A percentile compares a stretch with the other conserved stretches of the same genome.
These are phyloP conservation scores for Stegodyphus dumicola DNA, from an alignment of 1,140 invertebrate species.

Conservation along the genomic window DNA sequence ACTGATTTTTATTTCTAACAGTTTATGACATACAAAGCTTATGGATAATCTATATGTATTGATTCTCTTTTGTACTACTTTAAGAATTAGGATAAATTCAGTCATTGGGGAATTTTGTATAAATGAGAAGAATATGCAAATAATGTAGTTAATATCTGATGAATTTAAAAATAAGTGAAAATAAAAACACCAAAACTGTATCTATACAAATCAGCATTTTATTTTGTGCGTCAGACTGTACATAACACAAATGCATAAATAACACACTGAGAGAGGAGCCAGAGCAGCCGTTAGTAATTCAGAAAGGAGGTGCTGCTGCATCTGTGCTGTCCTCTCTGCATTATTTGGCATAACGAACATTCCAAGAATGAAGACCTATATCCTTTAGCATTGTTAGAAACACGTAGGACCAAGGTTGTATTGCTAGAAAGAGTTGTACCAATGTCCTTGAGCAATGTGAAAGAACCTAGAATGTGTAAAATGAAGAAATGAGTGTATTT, in stretches of 20 bases:
- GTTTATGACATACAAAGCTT: too few species aligned
- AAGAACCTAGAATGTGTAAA: constrained; percentile 12
- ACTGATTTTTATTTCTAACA: too few species aligned
- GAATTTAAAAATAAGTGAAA: too few species aligned
- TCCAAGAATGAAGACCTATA: background rate
- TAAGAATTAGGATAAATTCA: too few species aligned
- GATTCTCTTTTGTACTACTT: too few species aligned
- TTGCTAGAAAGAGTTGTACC: background rate
- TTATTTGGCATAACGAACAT: background rate
- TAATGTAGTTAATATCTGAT: too few species aligned
- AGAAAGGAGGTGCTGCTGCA: background rate
- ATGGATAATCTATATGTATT: too few species aligned
- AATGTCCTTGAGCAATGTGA: constrained; percentile 28
- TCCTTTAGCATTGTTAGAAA: background rate
- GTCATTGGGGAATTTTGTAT: too few species aligned
- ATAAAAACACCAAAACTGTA: too few species aligned
- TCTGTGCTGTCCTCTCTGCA: constrained; percentile 22
- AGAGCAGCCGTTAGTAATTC: background rate
- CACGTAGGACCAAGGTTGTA: constrained; percentile 10
- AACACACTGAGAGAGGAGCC: constrained; percentile 21
- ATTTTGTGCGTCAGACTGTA: constrained; percentile 43
- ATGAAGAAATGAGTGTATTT: background rate
- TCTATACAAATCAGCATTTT: background rate
- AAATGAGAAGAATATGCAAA: too few species aligned
- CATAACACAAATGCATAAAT: constrained; percentile 23